Conservation (phyloP, 1,140 invertebrate genomes). For the Sweltsa coloradensis region DNA sequence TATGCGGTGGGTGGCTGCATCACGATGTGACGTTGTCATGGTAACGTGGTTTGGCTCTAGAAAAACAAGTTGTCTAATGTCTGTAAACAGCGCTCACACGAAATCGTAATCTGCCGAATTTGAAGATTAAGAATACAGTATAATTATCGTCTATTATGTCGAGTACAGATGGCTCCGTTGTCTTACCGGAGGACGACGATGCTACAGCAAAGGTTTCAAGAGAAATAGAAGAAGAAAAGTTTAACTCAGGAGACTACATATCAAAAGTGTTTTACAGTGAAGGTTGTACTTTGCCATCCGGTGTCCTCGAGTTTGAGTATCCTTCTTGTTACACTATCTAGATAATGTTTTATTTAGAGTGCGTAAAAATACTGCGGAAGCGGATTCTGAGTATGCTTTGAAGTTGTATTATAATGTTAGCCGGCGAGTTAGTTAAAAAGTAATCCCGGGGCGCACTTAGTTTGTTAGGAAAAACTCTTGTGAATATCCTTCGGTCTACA, state of each 20-base stretch:
- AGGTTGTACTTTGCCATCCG: conserved; percentile 21
- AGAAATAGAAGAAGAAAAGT: too few species aligned
- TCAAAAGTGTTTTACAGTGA: conserved; percentile 16
- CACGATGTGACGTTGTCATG: too few species aligned
- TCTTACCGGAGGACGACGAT: too few species aligned
- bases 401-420: background rate
- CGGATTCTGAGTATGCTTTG: background rate
- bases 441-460: background rate
- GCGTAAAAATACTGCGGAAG: background rate
- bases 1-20: too few species aligned
- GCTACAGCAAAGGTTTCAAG: too few species aligned
- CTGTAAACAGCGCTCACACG: too few species aligned
- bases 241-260: conserved; percentile 21
- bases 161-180: too few species aligned
- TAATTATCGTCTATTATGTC: too few species aligned
- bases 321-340: conserved; percentile 20
- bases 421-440: background rate
- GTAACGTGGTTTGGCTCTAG: too few species aligned
- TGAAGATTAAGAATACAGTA: too few species aligned
- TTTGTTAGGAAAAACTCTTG: background rate
- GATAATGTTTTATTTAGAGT: background rate
- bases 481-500: background rate
- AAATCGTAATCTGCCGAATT: too few species aligned
- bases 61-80: too few species aligned
- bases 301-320: conserved; percentile 31